Evolutionary conservation across 2,888 invertebrate species (phyloP), one percentile per base, ranked within the genome.

Genomic region (Gasteruption jaculator): DNA sequence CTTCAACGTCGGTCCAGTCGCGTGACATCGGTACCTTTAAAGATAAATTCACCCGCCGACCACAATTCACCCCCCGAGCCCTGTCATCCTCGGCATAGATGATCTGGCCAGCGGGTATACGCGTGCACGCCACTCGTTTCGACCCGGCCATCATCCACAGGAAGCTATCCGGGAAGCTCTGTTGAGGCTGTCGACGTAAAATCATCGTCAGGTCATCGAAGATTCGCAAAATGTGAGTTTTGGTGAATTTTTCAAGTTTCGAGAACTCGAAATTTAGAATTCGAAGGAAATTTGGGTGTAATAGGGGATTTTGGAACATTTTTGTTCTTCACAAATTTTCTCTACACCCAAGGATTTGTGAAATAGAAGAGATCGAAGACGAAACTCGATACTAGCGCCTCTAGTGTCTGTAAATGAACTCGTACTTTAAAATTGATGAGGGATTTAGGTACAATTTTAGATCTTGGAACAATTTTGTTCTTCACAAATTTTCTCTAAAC

Each of bases 131-230:
- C 7, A 77, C 69, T 12, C 78, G 63, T 46, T 74, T 75, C 21
- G 73, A 71, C 8, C 73, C 75, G 41, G 71, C 69, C 16, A 77
- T 65, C 73, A 80, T 72, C 78, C 78, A 80, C 38, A 80, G 56
- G 52, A 79, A 79, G 31, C 79, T 68, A 56, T 79, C 79, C 2
- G 79, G 79, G 5, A 79, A 63, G 35, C 73, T 69, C 49, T 77
- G 74, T 53, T 80, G 79, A 1, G 74, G 75, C 75, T 76, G 46
- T 11, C 30, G 26, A 42, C 40, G 49, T 30, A 32, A 35, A 31
- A 33, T 43, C 18, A 32, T 16, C 16, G 35, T 21, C n/a, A n/a
- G n/a, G n/a, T n/a, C n/a, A 10, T 16, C 25, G n/a, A 25, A 7
- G 7, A 5, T 12, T 12, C 11, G 14, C 6, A 5, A 10, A 37